phyloP scores from a whole-genome alignment of 1,140 invertebrate genomes.

The Diorhabda carinulata region DNA sequence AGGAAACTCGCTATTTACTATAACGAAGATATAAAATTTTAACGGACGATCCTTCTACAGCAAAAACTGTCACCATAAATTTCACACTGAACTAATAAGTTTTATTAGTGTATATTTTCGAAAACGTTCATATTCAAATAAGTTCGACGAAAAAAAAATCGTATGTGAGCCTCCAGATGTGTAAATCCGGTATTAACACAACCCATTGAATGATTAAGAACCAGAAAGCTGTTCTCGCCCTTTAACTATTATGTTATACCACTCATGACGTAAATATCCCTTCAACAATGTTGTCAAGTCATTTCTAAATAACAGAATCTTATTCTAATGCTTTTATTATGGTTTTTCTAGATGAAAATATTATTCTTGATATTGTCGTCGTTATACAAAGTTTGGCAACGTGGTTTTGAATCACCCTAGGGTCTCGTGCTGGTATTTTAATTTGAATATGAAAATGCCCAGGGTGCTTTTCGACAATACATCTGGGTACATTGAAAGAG shows the following conservation, averaged over 20 bases:
- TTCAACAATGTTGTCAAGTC: neutral
- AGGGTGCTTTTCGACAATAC: neutral
- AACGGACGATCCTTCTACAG: too few species aligned
- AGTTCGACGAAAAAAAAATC: too few species aligned
- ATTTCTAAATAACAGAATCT: neutral
- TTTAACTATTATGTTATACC: conserved; percentile 24
- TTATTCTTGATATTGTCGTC: too few species aligned
- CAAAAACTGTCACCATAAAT: too few species aligned
- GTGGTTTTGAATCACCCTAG: neutral
- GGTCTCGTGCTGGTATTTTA: neutral
- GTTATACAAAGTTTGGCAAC: neutral
- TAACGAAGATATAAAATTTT: too few species aligned
- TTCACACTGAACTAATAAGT: too few species aligned
- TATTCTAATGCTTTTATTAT: too few species aligned
- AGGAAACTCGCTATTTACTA: too few species aligned
- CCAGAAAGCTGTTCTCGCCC: conserved; percentile 31
- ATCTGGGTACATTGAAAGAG: neutral
- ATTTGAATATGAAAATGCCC: conserved; percentile 1
- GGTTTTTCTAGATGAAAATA: too few species aligned
- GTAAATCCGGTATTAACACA: conserved; percentile 27
- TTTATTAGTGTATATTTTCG: too few species aligned
- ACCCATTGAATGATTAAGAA: conserved; percentile 37
- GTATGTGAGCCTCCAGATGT: conserved; percentile 2
- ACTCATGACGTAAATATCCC: conserved; percentile 9
- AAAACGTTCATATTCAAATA: too few species aligned